Evolutionary conservation across 2,113 vertebrate genomes (phyloP).

Genomic region (Eurypyga helias): DNA sequence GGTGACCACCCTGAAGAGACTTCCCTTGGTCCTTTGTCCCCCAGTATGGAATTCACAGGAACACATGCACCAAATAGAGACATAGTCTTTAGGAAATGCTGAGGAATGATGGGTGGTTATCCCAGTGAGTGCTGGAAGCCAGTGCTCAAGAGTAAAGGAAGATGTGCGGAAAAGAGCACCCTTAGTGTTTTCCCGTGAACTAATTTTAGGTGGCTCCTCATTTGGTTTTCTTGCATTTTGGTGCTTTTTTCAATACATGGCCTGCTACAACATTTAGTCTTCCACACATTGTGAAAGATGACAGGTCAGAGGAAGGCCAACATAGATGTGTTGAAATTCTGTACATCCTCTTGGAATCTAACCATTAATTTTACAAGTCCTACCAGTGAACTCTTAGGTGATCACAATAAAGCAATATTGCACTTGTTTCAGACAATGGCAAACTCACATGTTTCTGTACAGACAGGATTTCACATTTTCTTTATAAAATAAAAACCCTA

Average conservation of each 20-base stretch:
- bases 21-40: not conserved
- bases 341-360: not conserved
- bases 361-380: not conserved
- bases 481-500: not conserved
- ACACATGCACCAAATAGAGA: not conserved
- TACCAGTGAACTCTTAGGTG: not conserved
- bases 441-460: not conserved
- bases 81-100: not conserved
- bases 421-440: not conserved
- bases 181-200: rapidly evolving
- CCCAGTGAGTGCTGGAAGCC: not conserved
- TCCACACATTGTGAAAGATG: not conserved
- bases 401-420: not conserved
- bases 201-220: not conserved
- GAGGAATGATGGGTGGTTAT: not conserved
- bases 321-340: not conserved
- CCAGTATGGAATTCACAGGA: not conserved
- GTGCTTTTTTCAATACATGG: not conserved
- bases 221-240: not conserved
- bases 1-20: not conserved
- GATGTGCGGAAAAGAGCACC: not conserved
- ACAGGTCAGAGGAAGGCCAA: not conserved
- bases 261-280: not conserved
- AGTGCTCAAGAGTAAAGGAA: not conserved
- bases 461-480: not conserved